Evolutionary conservation across 2,113 vertebrate species (phyloP).

Genomic region (Cromileptes altivelis): DNA sequence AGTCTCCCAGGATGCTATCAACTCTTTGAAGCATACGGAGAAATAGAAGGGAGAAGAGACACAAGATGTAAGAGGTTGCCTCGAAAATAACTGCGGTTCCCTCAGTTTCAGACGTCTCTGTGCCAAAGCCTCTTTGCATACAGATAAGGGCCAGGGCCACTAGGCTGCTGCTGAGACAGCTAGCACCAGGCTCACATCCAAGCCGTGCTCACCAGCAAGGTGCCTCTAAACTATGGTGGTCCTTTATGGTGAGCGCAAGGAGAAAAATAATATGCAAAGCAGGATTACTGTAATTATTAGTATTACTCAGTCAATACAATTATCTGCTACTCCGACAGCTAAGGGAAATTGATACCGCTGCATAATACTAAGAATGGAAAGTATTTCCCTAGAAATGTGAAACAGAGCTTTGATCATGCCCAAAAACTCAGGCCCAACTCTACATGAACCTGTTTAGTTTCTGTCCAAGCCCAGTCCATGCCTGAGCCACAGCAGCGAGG

Average conservation of each 20-base stretch:
- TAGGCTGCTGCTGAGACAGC: conserved; percentile 71
- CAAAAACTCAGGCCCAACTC: no score
- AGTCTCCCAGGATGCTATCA: conserved; percentile 62
- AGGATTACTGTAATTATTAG: conserved; percentile 55
- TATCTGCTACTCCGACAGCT: conserved; percentile 30
- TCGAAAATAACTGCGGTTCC: conserved; percentile 61
- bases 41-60: conserved; percentile 42
- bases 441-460: no score
- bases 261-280: conserved; percentile 60
- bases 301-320: conserved; percentile 53
- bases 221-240: conserved; percentile 54
- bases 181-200: conserved; percentile 42
- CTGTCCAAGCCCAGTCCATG: no score
- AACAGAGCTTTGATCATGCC: neutral
- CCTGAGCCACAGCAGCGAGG: no score
- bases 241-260: conserved; percentile 43
- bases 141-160: conserved; percentile 62
- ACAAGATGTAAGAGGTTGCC: conserved; percentile 58
- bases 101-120: conserved; percentile 58
- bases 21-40: conserved; percentile 37
- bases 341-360: conserved; percentile 24
- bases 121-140: conserved; percentile 79
- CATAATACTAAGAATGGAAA: neutral
- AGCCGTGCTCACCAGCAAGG: conserved; percentile 36
- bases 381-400: neutral